Evolutionary conservation across 2,113 vertebrate species (phyloP).

Genomic region (Corythaixoides concolor): DNA sequence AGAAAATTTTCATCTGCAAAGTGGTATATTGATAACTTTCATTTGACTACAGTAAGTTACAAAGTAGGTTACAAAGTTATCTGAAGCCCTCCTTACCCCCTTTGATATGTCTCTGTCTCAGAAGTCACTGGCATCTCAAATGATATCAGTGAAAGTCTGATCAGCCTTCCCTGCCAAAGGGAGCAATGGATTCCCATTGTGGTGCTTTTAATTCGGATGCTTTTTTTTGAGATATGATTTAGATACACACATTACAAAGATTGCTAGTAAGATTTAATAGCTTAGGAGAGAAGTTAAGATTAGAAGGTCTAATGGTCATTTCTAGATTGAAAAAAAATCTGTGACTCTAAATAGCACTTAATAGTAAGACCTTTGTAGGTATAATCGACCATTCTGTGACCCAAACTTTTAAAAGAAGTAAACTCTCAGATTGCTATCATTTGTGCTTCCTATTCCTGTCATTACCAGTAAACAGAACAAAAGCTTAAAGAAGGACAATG

Average conservation of each 20-base stretch:
- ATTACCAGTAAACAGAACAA: neutral
- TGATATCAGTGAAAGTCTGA: neutral
- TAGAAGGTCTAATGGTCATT: neutral
- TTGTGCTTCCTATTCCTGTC: neutral
- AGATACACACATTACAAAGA: neutral
- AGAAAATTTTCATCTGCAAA: neutral
- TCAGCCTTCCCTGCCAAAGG: neutral
- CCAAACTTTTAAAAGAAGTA: neutral
- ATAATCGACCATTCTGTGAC: neutral
- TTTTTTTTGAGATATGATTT: neutral
- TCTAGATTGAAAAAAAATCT: neutral
- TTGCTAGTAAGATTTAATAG: neutral
- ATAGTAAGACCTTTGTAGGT: neutral
- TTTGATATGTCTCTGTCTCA: neutral
- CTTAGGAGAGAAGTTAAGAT: neutral
- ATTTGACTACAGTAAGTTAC: neutral
- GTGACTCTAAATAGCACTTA: neutral
- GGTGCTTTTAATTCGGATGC: neutral
- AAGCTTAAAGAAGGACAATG: neutral
- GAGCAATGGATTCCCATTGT: neutral
- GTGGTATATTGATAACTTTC: neutral
- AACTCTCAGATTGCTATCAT: neutral
- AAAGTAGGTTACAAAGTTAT: neutral
- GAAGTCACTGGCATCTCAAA: neutral
- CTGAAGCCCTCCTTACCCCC: neutral